Evolutionary conservation across 2,888 invertebrate genomes (phyloP), one percentile per base, ranked within the genome.

Genomic region (Drosophila cognata): DNA sequence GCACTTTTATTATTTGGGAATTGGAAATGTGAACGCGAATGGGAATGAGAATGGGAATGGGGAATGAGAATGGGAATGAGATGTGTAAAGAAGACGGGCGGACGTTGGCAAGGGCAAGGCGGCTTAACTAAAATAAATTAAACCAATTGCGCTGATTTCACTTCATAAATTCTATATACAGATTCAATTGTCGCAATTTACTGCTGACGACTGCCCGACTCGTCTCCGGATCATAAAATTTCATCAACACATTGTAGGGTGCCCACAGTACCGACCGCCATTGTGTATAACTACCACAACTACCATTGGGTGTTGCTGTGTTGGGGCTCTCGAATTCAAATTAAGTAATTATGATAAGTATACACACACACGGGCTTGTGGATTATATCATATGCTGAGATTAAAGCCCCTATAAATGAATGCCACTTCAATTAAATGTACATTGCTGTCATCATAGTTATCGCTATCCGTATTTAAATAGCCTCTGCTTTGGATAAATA

Each of bases 111-210:
- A 57, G 58, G 62, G 67, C 52, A 58, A 68, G 53, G 59, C 50
- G 64, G 74, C 77, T 77, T 74, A 89, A 82, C 75, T 74, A 82
- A 89, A 76, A 71, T 85, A 88, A 91, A 91, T 89, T 84, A 87
- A 82, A 77, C 76, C 87, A 87, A 87, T 87, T 87, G 88, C 66
- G 65, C 76, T 80, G 83, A 87, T 87, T 91, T 91, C 75, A 74
- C 71, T 88, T 88, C 80, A 88, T 85, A 82, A 88, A 77, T 75
- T 61, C 57, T 61, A 67, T 65, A 67, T 66, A 62, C 61, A 67
- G 66, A 60, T 57, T 77, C 90, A 87, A 90, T 91, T 91, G 91
- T 70, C 69, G 63, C 80, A 80, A 91, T 87, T 80, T 84, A 74
- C 57, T 60, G 29, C 29, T 50, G 52, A 71, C 57, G 60, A 31